Evolutionary conservation across 2,113 vertebrate species (phyloP), one percentile per base, ranked within the genome.

Genomic region (Sapayoa aenigma): DNA sequence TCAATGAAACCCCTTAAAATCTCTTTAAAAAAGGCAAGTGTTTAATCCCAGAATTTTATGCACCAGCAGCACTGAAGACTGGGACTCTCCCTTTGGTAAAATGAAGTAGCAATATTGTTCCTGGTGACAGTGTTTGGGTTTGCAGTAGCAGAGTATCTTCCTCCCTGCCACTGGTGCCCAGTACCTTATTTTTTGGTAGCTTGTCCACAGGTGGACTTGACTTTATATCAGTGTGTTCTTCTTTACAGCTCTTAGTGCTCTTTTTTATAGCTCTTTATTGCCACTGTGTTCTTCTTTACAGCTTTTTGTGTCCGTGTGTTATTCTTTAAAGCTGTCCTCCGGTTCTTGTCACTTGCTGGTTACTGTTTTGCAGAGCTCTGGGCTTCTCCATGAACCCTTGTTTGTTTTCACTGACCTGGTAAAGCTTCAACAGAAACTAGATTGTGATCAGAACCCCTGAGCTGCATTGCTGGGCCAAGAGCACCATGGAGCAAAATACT

Each of bases 331-430:
- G 31, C n/a, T 68, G 42, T 66, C 25, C 41, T 58, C 55, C 53
- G 50, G 62, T 69, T 69, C 74, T 68, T 52, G 25, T n/a, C 46
- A 9, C 13, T 78, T 0, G 0, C 12, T 76, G 31, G 68, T 92
- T 90, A 69, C 79, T 90, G 63, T 80, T 88, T 83, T 86, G 75
- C 63, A 90, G 85, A 80, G 33, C 75, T 90, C 25, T 73, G 46
- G 50, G 50, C 21, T 88, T 84, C 35, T 74, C 49, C 44, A 0
- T 82, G 66, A 78, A 21, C 56, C 27, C 9, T 33, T 75, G 44
- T 87, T 95, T 93, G 79, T 86, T 93, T 93, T 94, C 35, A 62
- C n/a, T 91, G 68, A 89, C 56, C 52, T 89, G 76, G 30, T 69
- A 58, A 52, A 63, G 46, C 46, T 90, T 90, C 67, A 39, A 4